Evolutionary conservation across 2,797 vertebrate species (phyloP).

Genomic region (Acrocephalus scirpaceus): DNA sequence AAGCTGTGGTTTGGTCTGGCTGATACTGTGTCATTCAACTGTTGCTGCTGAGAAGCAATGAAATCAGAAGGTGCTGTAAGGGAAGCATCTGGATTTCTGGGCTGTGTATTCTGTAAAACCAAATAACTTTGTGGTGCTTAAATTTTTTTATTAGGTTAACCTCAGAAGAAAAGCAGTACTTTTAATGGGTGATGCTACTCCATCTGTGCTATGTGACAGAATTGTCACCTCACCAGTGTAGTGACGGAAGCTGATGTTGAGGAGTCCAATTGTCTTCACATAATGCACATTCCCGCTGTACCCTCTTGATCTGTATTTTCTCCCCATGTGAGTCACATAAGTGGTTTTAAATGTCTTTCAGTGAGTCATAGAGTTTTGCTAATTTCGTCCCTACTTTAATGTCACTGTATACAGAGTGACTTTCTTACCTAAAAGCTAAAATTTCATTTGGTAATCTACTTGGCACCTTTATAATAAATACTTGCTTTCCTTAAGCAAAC

Average conservation of each 20-base stretch:
- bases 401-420: neutral
- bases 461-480: neutral
- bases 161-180: neutral
- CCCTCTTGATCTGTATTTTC: neutral
- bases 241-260: neutral
- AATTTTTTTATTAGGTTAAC: neutral
- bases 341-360: conserved; percentile 16
- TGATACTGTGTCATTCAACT: neutral
- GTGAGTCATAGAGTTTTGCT: conserved; percentile 14
- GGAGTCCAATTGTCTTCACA: neutral
- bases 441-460: neutral
- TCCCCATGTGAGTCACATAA: conserved; percentile 8
- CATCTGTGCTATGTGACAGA: neutral
- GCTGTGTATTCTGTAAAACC: neutral
- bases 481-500: neutral
- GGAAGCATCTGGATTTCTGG: neutral
- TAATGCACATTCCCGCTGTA: neutral
- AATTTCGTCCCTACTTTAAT: conserved; percentile 1
- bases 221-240: neutral
- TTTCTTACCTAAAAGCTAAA: neutral
- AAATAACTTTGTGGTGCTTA: neutral
- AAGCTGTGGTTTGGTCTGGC: neutral
- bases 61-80: neutral
- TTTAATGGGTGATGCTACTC: neutral
- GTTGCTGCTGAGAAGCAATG: neutral